A percentile compares a stretch with the other conserved stretches of the same genome.
Evolutionary conservation across 2,797 vertebrate genomes (phyloP).

Genomic region (Oreonectes daqikongensis): DNA sequence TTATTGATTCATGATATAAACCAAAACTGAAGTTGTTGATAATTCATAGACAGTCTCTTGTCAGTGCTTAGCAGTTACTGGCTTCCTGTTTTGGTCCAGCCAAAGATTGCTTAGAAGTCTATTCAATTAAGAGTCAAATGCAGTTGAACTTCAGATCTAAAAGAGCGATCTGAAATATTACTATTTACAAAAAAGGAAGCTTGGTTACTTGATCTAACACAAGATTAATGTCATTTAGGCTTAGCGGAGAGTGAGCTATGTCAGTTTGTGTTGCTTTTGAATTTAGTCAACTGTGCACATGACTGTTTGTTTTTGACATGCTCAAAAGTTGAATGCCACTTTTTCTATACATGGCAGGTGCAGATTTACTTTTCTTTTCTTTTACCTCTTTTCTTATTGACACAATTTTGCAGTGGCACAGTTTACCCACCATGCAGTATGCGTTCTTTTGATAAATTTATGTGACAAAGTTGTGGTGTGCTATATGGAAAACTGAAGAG

Average conservation of each 20-base stretch:
- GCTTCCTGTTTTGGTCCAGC: slow-evolving; percentile 39
- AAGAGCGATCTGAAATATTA: neutral
- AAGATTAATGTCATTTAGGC: neutral
- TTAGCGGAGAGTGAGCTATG: neutral
- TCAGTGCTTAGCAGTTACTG: slow-evolving; percentile 21
- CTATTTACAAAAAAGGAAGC: neutral
- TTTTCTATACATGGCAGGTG: too few relatives aligned
- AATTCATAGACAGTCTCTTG: slow-evolving; percentile 7
- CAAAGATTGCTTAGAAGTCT: too few relatives aligned
- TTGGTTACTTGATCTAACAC: neutral
- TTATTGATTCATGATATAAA: neutral
- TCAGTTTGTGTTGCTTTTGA: neutral
- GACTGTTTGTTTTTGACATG: neutral
- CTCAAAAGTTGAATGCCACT: neutral
- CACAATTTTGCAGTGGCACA: neutral
- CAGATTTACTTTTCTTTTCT: too few relatives aligned
- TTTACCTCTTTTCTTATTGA: too few relatives aligned
- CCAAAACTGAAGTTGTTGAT: neutral
- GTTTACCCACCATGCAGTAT: slow-evolving; percentile 11
- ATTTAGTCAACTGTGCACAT: neutral
- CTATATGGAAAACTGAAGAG: neutral
- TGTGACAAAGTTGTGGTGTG: neutral
- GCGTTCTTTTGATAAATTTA: neutral
- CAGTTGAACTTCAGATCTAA: neutral
- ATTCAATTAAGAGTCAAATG: neutral